Base-by-base conservation (phyloP, 2,113 vertebrate genomes). In the Xiphias gladius region DNA sequence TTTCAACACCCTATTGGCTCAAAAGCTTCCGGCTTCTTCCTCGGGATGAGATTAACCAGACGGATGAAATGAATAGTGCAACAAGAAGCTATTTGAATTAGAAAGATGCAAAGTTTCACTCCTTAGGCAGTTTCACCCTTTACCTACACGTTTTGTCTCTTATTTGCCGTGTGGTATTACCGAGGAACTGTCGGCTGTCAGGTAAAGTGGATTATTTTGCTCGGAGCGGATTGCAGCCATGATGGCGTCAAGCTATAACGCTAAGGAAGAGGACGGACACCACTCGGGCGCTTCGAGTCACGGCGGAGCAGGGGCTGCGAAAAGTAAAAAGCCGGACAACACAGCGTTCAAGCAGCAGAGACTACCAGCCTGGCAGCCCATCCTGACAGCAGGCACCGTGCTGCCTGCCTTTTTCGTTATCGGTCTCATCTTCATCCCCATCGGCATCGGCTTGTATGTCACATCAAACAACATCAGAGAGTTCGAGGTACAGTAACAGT, bases 281-380 rank as follows among this genome's bases (percentile, higher is more conserved):
- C 88, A 87, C 74, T 89, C 94, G 0, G 95, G 90, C 0, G 78
- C 92, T 0, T 70, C 87, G 17, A 93, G 84, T 30, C 90, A 95
- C 22, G 93, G 93, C 8, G 94, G 86, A 1, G 85, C 91, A 0
- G 93, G 88, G 7, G 81, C 83, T 0, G 91, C 89, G 2, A 98
- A 97, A 85, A 98, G 92, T 63, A 96, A 96, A 85, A 97, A 98
- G 48, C 98, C 97, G 6, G 97, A 99, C 78, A 99, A 99, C 87
- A 99, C 97, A 0, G 98, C 98, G 0, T 99, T 99, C 89, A 99
- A 99, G 84, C 98, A 99, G 92, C 98, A 99, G 87, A 95, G 98
- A 62, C 91, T 99, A 43, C 97, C 97, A 4, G 98, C 97, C 35
- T 99, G 98, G 98, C 97, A 99, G 90, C 98, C 98, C 73, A 98